Evolutionary conservation across 1,140 invertebrate genomes (phyloP).

Genomic region (Drosophila tristis): DNA sequence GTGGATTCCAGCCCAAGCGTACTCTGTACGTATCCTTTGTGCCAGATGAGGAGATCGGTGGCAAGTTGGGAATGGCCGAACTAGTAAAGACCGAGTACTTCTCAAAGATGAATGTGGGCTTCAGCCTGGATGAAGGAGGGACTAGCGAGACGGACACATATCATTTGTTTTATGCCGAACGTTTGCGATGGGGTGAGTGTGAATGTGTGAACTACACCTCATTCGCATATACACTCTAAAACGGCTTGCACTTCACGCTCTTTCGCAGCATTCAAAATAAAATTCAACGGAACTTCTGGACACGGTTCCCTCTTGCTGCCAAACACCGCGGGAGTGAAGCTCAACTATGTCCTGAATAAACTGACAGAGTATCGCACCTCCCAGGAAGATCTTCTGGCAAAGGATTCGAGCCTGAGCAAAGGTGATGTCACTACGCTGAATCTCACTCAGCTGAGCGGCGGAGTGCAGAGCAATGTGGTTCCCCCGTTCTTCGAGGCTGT

Average conservation of each 20-base stretch:
- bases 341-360: slow-evolving; percentile 90
- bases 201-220: too few species aligned
- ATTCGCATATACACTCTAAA: too few species aligned
- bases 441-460: slow-evolving; percentile 94
- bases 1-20: slow-evolving; percentile 86
- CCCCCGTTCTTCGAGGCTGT: slow-evolving; percentile 90
- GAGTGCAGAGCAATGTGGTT: slow-evolving; percentile 95
- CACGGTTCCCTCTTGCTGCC: slow-evolving; percentile 93
- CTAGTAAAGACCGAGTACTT: slow-evolving; percentile 93
- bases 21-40: slow-evolving; percentile 92
- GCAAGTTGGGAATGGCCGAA: slow-evolving; percentile 91
- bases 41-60: slow-evolving; percentile 97
- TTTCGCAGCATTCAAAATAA: slow-evolving; percentile 45
- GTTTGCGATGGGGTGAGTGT: slow-evolving; percentile 88
- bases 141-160: slow-evolving; percentile 88
- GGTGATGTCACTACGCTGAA: slow-evolving; percentile 96
- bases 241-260: not conserved
- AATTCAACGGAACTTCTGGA: slow-evolving; percentile 89
- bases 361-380: slow-evolving; percentile 90
- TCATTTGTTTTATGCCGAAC: slow-evolving; percentile 91
- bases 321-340: slow-evolving; percentile 93
- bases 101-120: slow-evolving; percentile 93
- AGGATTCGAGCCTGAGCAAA: slow-evolving; percentile 87
- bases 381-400: slow-evolving; percentile 88
- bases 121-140: slow-evolving; percentile 94